A percentile compares a stretch with the other conserved stretches of the same genome.
phyloP scores from a whole-genome alignment of 2,888 invertebrate genomes.

The Hipparchia semele region DNA sequence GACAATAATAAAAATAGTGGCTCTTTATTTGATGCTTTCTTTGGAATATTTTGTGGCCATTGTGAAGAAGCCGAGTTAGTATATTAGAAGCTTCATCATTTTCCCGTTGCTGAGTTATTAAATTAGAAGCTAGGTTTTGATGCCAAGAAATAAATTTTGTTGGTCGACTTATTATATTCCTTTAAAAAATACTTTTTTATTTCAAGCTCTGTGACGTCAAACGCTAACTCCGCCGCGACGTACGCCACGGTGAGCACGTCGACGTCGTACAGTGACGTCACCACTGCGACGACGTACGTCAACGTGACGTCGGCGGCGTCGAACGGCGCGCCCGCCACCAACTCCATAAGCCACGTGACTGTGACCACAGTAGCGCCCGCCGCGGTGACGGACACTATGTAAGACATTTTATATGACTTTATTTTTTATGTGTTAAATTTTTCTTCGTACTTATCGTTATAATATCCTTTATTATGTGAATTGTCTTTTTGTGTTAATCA shows the following conservation, averaged over 20 bases:
- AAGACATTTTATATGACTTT: slow-evolving; percentile 31
- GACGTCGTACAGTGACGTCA: slow-evolving; percentile 35
- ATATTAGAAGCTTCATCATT: too few relatives aligned
- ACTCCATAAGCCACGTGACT: slow-evolving; percentile 37
- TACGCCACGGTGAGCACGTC: slow-evolving; percentile 29
- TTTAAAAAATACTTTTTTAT: neutral
- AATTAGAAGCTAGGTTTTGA: too few relatives aligned
- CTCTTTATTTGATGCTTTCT: too few relatives aligned
- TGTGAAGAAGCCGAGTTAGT: too few relatives aligned
- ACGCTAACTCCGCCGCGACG: slow-evolving; percentile 36
- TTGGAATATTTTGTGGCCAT: too few relatives aligned
- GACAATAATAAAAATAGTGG: too few relatives aligned
- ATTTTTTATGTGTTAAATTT: too few relatives aligned
- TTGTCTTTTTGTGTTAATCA: too few relatives aligned
- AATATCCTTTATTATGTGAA: too few relatives aligned
- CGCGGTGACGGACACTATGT: slow-evolving; percentile 48
- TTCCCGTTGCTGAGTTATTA: too few relatives aligned
- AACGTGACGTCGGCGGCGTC: slow-evolving; percentile 33
- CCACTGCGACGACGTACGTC: slow-evolving; percentile 38
- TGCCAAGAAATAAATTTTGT: too few relatives aligned
- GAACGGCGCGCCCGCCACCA: slow-evolving; percentile 26
- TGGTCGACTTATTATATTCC: neutral
- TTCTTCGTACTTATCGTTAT: too few relatives aligned
- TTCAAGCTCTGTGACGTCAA: slow-evolving; percentile 24
- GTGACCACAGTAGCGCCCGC: slow-evolving; percentile 42